Percentiles rank a stretch among this genome's conserved stretches.
phyloP scores from a whole-genome alignment of 2,113 vertebrate species.

The Clarias magur region DNA sequence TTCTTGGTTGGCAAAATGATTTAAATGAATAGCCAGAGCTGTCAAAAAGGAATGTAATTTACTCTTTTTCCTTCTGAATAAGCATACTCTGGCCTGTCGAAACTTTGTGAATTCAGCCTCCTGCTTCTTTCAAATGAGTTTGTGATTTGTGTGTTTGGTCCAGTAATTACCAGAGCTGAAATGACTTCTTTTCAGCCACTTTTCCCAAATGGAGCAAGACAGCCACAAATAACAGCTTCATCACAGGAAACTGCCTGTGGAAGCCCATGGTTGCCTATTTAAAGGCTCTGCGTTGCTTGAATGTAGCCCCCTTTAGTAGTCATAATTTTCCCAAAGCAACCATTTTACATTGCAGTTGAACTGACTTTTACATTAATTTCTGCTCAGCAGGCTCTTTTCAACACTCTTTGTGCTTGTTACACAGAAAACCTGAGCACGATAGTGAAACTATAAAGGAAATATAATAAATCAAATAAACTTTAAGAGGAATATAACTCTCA shows the following conservation, averaged over 20 bases:
- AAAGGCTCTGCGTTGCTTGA: neutral
- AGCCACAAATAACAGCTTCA: conserved; percentile 17
- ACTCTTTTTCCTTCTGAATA: neutral
- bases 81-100: neutral
- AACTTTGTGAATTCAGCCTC: neutral
- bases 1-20: neutral
- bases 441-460: neutral
- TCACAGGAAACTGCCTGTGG: neutral
- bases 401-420: too few species aligned
- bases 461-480: neutral
- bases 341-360: neutral
- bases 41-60: neutral
- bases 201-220: conserved; percentile 14
- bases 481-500: neutral
- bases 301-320: neutral
- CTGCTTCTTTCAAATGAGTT: neutral
- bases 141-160: conserved; percentile 18
- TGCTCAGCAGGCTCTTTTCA: neutral
- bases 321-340: conserved; percentile 7
- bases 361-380: neutral
- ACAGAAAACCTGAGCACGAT: neutral
- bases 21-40: neutral
- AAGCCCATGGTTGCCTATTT: neutral
- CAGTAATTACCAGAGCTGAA: neutral
- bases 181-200: conserved; percentile 14